Conservation (phyloP, 2,113 vertebrate species). For the Phasianus colchicus region DNA sequence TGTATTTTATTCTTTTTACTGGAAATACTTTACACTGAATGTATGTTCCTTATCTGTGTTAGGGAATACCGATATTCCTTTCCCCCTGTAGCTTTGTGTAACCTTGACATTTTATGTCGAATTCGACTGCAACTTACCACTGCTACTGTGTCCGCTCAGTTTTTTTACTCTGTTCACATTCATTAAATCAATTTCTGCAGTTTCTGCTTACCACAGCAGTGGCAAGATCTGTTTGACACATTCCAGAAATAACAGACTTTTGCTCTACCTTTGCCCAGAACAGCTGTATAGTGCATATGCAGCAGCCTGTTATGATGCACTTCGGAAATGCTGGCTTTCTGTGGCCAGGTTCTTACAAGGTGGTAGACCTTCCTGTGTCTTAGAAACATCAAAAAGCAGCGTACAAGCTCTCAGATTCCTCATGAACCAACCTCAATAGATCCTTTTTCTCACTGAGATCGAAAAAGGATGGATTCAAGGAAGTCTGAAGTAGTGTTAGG, state of each 20-base stretch:
- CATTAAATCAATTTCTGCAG: not conserved
- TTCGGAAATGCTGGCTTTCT: not conserved
- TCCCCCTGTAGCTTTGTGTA: not conserved
- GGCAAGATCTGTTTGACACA: accelerated
- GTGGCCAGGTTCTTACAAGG: not conserved
- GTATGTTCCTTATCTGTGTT: not conserved
- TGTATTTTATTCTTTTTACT: not conserved
- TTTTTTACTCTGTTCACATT: not conserved
- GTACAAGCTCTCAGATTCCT: not conserved
- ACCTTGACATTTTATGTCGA: not conserved
- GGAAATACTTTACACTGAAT: not conserved
- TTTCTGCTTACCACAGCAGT: not conserved
- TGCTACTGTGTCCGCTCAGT: not conserved
- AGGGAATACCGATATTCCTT: not conserved
- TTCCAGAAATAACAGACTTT: not conserved
- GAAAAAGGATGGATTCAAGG: not conserved
- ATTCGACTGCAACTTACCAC: not conserved
- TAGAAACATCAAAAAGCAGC: not conserved
- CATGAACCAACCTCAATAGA: not conserved
- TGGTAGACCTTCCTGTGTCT: not conserved
- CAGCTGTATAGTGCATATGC: not conserved
- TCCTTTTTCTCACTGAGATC: not conserved
- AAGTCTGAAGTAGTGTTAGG: not conserved
- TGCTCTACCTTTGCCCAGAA: not conserved
- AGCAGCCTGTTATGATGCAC: not conserved